Percentiles rank a stretch among this genome's conserved stretches.
phyloP scores from a whole-genome alignment of 2,888 invertebrate species.

The Drosophila aldrichi region DNA sequence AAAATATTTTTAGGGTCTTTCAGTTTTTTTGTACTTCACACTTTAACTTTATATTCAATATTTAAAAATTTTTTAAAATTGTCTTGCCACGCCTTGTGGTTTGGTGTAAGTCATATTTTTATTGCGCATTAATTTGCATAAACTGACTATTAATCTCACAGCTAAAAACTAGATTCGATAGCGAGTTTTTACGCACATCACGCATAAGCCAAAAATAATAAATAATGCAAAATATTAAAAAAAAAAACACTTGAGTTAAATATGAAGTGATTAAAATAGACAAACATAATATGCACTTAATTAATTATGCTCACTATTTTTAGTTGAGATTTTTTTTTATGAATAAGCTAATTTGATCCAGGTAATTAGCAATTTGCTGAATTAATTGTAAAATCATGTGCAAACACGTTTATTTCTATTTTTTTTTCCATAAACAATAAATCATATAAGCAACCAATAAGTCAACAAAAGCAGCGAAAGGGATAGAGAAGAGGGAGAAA shows the following conservation, averaged over 20 bases:
- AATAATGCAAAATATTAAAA: background rate
- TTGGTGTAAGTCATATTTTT: background rate
- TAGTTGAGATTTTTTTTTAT: background rate
- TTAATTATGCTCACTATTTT: background rate
- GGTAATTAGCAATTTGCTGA: background rate
- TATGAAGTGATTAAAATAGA: background rate
- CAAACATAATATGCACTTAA: background rate
- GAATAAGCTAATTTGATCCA: background rate
- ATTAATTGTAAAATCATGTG: background rate
- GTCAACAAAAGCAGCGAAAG: conserved; percentile 28
- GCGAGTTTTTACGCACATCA: background rate
- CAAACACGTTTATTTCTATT: background rate
- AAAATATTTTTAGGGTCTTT: too few species aligned
- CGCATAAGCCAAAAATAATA: background rate
- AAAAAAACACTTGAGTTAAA: background rate
- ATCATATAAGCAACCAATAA: conserved; percentile 18
- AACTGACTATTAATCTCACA: background rate
- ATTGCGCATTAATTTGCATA: background rate
- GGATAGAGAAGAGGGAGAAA: background rate
- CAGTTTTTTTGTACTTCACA: too few species aligned
- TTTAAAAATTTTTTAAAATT: too few species aligned
- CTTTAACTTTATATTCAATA: too few species aligned
- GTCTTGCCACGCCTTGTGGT: background rate
- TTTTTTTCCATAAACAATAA: conserved; percentile 20
- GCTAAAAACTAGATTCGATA: background rate